Conservation (phyloP, 2,797 vertebrate genomes). For the Babyrousa celebensis region DNA sequence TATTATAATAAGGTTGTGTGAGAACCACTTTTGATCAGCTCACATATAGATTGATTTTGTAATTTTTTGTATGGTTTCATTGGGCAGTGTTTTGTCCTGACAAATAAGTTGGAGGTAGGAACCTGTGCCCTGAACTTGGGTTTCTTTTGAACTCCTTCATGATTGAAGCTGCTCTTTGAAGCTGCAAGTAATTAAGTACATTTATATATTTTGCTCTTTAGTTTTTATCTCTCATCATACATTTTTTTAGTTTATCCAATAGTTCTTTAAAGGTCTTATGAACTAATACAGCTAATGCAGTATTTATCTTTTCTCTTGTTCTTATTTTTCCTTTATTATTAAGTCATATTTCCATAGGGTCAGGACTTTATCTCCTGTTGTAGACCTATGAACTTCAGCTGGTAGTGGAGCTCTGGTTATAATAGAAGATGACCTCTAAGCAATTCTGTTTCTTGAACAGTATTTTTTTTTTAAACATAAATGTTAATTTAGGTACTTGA, state of each 20-base stretch:
- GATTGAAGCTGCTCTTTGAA: slow-evolving; percentile 29
- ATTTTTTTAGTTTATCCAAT: not conserved
- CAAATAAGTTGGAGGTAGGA: not conserved
- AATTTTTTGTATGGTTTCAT: not conserved
- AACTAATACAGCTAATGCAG: not conserved
- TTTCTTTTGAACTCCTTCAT: slow-evolving; percentile 40
- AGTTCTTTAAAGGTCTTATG: slow-evolving; percentile 5
- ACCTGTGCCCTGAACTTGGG: not conserved
- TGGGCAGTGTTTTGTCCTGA: not conserved
- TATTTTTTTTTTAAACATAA: not conserved
- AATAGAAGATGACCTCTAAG: slow-evolving; percentile 11
- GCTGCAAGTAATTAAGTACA: slow-evolving; percentile 4
- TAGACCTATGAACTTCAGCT: not conserved
- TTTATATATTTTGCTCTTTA: not conserved
- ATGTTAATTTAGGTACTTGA: not conserved
- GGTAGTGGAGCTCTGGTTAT: not conserved
- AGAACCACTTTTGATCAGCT: slow-evolving; percentile 25
- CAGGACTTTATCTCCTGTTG: not conserved
- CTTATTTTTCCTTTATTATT: slow-evolving; percentile 16
- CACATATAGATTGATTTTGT: not conserved
- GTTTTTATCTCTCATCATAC: not conserved
- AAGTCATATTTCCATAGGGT: not conserved
- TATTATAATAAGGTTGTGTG: not conserved
- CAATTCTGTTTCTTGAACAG: slow-evolving; percentile 47
- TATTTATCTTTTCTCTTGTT: not conserved